These are phyloP conservation scores for Dromococcyx pavoninus DNA, from an alignment of 2,797 vertebrate genomes.

Conservation along the genomic window DNA sequence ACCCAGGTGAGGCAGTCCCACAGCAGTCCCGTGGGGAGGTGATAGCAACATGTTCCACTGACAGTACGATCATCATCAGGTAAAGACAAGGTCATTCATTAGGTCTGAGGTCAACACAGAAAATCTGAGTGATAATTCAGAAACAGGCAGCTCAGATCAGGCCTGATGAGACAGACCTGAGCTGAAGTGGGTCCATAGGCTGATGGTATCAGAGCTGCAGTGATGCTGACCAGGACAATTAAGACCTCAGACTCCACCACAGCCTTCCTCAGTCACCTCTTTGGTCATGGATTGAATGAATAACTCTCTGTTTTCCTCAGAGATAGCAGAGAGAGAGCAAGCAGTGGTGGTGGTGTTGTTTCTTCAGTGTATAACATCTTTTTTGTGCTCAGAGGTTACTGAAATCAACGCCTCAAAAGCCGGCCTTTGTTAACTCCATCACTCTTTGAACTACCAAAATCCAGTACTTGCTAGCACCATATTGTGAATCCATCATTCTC, in stretches of 20 bases:
- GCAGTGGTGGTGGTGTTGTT: background rate
- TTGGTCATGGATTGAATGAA: background rate
- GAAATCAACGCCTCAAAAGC: slow-evolving; percentile 9
- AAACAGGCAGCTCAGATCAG: background rate
- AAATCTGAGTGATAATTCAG: background rate
- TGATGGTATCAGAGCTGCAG: background rate
- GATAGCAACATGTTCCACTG: background rate
- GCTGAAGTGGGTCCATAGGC: background rate
- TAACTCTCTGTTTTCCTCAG: background rate
- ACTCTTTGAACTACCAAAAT: background rate
- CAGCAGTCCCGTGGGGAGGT: background rate
- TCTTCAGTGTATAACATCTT: background rate
- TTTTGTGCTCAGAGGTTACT: background rate
- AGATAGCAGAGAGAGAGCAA: background rate
- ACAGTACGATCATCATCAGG: background rate
- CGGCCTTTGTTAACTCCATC: background rate
- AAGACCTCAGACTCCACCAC: background rate
- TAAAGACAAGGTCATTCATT: background rate
- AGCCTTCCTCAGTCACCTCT: background rate
- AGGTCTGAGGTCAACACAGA: background rate
- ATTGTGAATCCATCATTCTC: background rate
- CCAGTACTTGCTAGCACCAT: background rate
- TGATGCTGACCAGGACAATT: background rate
- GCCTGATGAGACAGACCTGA: background rate
- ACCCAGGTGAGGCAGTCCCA: background rate